Conservation (phyloP, 2,797 vertebrate genomes). For the Bradypus variegatus region DNA sequence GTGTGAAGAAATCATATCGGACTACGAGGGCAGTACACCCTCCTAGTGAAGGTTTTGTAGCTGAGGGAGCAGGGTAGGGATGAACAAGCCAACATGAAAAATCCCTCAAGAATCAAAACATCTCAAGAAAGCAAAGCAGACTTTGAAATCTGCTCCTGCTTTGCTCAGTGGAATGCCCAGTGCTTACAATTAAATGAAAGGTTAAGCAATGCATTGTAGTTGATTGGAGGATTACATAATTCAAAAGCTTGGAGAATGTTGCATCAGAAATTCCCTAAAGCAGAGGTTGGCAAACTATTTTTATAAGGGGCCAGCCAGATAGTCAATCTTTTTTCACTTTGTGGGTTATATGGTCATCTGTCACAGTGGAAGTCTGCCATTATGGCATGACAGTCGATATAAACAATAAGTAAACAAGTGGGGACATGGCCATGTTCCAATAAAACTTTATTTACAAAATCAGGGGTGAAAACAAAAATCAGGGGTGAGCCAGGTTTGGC, state of each 20-base stretch:
- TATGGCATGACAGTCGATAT: background rate
- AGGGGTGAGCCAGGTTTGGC: background rate
- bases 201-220: background rate
- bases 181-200: background rate
- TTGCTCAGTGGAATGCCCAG: background rate
- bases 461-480: background rate
- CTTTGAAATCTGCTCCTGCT: background rate
- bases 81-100: background rate
- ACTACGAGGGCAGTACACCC: background rate
- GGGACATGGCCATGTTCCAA: background rate
- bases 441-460: background rate
- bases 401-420: background rate
- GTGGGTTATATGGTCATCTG: background rate
- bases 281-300: background rate
- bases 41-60: background rate
- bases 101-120: background rate
- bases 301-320: background rate
- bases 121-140: background rate
- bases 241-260: background rate
- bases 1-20: constrained; percentile 9
- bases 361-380: background rate
- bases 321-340: background rate
- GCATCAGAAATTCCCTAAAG: background rate
- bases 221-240: background rate
- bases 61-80: background rate